Conservation (phyloP, 2,888 invertebrate genomes). For the Idaea straminata region DNA sequence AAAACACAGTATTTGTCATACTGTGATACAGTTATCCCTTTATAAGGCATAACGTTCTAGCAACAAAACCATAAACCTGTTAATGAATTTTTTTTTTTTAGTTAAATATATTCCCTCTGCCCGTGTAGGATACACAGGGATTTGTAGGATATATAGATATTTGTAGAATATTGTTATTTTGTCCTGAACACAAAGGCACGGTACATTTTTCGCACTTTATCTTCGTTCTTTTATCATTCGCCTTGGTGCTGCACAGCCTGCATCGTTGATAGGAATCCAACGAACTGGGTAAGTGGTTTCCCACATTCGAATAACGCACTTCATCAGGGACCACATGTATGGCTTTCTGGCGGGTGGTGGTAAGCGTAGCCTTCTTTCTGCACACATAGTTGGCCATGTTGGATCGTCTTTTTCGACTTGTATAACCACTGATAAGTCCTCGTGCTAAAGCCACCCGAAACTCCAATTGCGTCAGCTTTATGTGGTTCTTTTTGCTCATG, state of each 20-base stretch:
- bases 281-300: conserved; percentile 5
- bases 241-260: conserved; percentile 7
- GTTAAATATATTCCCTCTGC: no score
- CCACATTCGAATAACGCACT: conserved; percentile 6
- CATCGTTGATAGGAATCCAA: conserved; percentile 6
- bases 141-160: no score
- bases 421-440: conserved; percentile 27
- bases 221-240: conserved; percentile 6
- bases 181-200: no score
- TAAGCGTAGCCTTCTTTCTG: conserved; percentile 11
- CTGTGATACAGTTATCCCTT: no score
- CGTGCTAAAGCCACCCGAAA: conserved; percentile 29
- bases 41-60: no score
- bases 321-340: conserved; percentile 6
- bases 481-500: conserved; percentile 17
- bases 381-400: conserved; percentile 17
- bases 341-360: conserved; percentile 2
- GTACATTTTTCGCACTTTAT: not conserved
- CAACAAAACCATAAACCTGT: no score
- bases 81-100: no score
- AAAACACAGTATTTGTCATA: no score
- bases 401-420: conserved; percentile 23
- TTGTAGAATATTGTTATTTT: no score
- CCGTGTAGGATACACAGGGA: no score
- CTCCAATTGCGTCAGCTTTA: conserved; percentile 26